Percentiles rank a stretch among this genome's conserved stretches.
phyloP scores from a whole-genome alignment of 2,113 vertebrate species.

The Gymnarchus niloticus region DNA sequence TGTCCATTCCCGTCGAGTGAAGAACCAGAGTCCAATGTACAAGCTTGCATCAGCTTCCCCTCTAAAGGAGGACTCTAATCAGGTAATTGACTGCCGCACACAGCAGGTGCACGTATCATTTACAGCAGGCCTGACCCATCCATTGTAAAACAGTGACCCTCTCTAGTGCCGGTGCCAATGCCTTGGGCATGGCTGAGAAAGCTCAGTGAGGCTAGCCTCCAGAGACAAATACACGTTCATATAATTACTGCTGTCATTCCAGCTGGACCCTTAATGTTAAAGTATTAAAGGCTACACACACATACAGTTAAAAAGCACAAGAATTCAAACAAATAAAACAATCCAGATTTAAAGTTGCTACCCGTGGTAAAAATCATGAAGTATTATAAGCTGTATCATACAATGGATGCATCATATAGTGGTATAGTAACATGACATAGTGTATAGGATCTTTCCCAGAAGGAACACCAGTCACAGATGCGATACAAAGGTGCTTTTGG shows the following conservation, averaged over 20 bases:
- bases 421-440: too few relatives aligned
- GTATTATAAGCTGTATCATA: too few relatives aligned
- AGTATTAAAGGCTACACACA: background rate
- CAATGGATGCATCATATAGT: too few relatives aligned
- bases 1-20: constrained; percentile 58
- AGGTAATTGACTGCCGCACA: constrained; percentile 72
- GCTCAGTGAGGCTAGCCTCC: constrained; percentile 45
- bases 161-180: constrained; percentile 56
- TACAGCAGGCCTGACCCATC: constrained; percentile 65
- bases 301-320: background rate
- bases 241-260: constrained; percentile 56
- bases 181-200: constrained; percentile 51
- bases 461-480: background rate
- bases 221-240: constrained; percentile 44
- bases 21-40: constrained; percentile 43
- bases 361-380: too few relatives aligned
- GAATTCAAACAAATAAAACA: background rate
- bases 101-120: constrained; percentile 73
- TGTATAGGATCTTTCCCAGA: background rate
- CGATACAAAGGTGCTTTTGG: background rate
- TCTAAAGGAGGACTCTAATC: constrained; percentile 69
- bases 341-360: too few relatives aligned
- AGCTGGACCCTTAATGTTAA: background rate
- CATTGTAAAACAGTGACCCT: constrained; percentile 73
- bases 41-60: constrained; percentile 62